These are phyloP conservation scores for Eolophus roseicapilla DNA, from an alignment of 2,113 vertebrate genomes.

Conservation along the genomic window DNA sequence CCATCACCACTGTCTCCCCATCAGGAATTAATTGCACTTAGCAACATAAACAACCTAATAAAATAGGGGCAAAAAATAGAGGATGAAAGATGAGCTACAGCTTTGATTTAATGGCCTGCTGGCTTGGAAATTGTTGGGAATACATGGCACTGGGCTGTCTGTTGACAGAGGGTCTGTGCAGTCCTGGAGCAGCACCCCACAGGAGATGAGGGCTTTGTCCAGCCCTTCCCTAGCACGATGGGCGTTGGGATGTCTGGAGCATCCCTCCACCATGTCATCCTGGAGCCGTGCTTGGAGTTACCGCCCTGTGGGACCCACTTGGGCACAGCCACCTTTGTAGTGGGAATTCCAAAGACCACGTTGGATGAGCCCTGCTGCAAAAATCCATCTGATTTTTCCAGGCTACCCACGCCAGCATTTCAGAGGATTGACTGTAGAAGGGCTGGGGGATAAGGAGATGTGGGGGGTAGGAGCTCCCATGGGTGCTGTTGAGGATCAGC, in stretches of 20 bases:
- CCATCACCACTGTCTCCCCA: neutral
- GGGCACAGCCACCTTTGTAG: neutral
- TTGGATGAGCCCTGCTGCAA: neutral
- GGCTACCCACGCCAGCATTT: fast-evolving
- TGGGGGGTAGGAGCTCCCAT: fast-evolving
- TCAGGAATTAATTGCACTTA: neutral
- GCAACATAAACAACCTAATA: neutral
- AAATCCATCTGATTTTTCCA: neutral
- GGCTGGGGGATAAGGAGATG: too few relatives aligned
- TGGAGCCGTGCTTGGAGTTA: neutral
- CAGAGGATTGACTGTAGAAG: neutral
- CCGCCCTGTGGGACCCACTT: fast-evolving
- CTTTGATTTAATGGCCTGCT: neutral
- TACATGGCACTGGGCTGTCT: fast-evolving
- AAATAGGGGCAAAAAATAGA: neutral
- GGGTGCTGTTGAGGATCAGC: fast-evolving
- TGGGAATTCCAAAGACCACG: fast-evolving
- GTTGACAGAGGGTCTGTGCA: neutral
- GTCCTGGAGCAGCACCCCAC: fast-evolving
- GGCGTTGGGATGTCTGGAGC: fast-evolving
- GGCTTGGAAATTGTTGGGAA: neutral
- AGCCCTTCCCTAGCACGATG: fast-evolving
- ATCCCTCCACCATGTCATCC: neutral
- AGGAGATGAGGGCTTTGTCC: neutral
- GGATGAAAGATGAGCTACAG: neutral